phyloP scores from a whole-genome alignment of 2,888 invertebrate genomes.

The Petrolisthes cinctipes region DNA sequence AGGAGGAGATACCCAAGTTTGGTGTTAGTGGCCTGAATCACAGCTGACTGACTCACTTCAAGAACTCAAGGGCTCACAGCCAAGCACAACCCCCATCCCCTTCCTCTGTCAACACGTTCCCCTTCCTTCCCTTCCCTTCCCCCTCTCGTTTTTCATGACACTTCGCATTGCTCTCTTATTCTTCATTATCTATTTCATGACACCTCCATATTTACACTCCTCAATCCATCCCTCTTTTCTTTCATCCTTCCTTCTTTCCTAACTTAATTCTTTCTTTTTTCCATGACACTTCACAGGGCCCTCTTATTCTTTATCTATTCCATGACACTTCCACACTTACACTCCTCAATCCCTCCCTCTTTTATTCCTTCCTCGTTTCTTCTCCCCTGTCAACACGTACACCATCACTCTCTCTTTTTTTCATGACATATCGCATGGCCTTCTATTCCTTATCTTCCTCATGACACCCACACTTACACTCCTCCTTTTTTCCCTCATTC shows the following conservation, averaged over 20 bases:
- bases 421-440: background rate
- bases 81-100: background rate
- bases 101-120: background rate
- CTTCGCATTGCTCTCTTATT: background rate
- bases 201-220: constrained; percentile 8
- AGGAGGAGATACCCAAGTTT: background rate
- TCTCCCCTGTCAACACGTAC: background rate
- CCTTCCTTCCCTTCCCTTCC: background rate
- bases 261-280: background rate
- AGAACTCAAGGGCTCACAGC: background rate
- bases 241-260: background rate
- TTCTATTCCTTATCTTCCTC: background rate
- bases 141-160: background rate
- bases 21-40: background rate
- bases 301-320: background rate
- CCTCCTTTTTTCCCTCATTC: background rate
- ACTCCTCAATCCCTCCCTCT: background rate
- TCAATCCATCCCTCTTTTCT: background rate
- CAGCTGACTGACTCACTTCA: background rate
- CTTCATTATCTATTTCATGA: background rate
- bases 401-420: background rate
- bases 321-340: background rate
- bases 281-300: background rate
- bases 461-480: background rate
- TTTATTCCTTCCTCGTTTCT: background rate